Percentiles rank a stretch among this genome's conserved stretches.
These are phyloP conservation scores for Drosophila prosaltans DNA, from an alignment of 1,140 invertebrate genomes.

Conservation along the genomic window DNA sequence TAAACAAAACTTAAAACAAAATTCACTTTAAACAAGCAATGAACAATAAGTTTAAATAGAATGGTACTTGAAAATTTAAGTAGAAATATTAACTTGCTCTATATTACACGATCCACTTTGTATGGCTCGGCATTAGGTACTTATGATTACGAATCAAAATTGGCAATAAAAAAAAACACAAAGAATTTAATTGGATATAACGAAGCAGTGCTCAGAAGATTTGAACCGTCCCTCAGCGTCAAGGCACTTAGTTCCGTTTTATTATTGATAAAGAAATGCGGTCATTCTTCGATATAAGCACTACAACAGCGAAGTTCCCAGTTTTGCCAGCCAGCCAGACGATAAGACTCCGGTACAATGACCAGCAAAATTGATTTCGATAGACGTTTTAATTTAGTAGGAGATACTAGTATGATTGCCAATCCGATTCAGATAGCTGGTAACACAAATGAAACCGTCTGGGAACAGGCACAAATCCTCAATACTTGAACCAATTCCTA, in stretches of 20 bases:
- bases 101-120: too few relatives aligned
- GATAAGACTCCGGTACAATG: neutral
- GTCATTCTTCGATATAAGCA: neutral
- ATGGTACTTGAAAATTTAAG: neutral
- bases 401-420: conserved; percentile 44
- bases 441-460: conserved; percentile 84
- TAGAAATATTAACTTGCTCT: neutral
- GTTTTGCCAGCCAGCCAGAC: neutral
- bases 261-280: neutral
- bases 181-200: too few relatives aligned
- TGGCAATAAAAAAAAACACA: too few relatives aligned
- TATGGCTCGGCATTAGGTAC: too few relatives aligned
- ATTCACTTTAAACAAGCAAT: neutral
- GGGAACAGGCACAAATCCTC: conserved; percentile 65
- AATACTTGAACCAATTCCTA: conserved; percentile 22
- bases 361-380: neutral
- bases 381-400: conserved; percentile 14
- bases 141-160: too few relatives aligned
- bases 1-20: neutral
- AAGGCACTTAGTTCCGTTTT: neutral
- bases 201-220: too few relatives aligned
- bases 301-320: neutral
- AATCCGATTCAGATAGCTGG: conserved; percentile 84
- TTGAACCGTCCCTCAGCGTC: neutral
- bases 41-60: too few relatives aligned